phyloP scores from a whole-genome alignment of 2,113 vertebrate genomes.

The Arenaria interpres region DNA sequence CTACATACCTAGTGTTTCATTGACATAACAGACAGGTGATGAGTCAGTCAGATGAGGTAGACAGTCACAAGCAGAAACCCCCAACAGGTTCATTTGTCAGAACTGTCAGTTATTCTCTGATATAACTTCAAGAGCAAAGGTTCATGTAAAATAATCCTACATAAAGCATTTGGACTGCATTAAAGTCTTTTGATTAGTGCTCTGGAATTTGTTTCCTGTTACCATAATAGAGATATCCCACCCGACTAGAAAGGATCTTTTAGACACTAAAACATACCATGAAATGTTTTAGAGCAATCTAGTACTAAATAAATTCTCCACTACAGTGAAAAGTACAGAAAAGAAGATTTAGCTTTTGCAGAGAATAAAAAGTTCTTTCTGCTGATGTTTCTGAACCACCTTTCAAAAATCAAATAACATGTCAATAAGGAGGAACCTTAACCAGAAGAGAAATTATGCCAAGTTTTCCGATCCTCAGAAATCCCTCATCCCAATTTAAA shows the following conservation, averaged over 20 bases:
- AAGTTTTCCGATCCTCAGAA: background rate
- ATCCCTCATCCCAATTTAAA: background rate
- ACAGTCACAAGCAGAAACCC: background rate
- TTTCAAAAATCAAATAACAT: background rate
- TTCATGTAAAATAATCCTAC: background rate
- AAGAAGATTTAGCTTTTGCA: background rate
- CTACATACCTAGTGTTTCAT: background rate
- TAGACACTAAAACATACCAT: background rate
- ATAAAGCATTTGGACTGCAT: background rate
- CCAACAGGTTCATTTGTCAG: background rate
- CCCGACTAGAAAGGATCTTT: background rate
- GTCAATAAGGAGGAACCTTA: background rate
- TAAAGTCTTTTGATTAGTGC: background rate
- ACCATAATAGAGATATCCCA: background rate
- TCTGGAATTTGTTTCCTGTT: background rate
- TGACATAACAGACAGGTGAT: background rate
- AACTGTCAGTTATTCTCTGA: background rate
- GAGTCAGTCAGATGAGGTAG: background rate
- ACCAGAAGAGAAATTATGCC: background rate
- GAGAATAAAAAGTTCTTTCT: background rate
- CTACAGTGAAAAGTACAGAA: background rate
- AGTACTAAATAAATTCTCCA: background rate
- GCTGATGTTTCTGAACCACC: background rate
- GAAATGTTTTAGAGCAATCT: background rate
- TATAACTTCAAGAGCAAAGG: background rate